Conservation (phyloP, 1,140 invertebrate species). For the Mesaphorura yosii region DNA sequence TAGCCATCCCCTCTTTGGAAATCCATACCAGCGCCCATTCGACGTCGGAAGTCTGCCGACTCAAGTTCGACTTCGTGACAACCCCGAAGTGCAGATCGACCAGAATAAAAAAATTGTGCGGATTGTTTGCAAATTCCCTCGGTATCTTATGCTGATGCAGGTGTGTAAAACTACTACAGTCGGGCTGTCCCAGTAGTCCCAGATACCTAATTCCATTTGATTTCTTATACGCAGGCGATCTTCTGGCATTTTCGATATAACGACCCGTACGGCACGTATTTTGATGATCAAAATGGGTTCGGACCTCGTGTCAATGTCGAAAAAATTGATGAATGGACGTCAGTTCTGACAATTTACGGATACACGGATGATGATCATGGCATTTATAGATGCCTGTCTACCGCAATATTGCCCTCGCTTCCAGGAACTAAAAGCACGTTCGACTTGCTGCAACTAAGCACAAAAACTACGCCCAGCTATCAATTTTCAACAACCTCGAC, state of each 20-base stretch:
- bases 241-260: conserved; percentile 28
- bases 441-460: no score
- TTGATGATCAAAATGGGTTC: conserved; percentile 24
- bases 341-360: conserved; percentile 15
- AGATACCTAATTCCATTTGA: not conserved
- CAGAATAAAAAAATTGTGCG: conserved; percentile 13
- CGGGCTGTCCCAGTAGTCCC: not conserved
- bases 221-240: conserved; percentile 25
- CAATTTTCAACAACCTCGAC: not conserved
- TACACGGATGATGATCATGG: conserved; percentile 25
- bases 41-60: conserved; percentile 7
- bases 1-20: not conserved
- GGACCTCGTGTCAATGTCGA: conserved; percentile 19
- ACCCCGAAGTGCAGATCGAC: conserved; percentile 11
- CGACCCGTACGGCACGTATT: conserved; percentile 26
- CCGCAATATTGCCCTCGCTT: conserved; percentile 24
- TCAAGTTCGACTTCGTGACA: conserved; percentile 24
- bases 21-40: not conserved
- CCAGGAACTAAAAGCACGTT: no score
- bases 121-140: conserved; percentile 28
- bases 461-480: no score
- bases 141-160: conserved; percentile 26
- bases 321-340: conserved; percentile 23
- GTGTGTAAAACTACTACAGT: conserved; percentile 6
- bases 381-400: conserved; percentile 26